Evolutionary conservation across 2,113 vertebrate species (phyloP).

Genomic region (Centropus bengalensis): DNA sequence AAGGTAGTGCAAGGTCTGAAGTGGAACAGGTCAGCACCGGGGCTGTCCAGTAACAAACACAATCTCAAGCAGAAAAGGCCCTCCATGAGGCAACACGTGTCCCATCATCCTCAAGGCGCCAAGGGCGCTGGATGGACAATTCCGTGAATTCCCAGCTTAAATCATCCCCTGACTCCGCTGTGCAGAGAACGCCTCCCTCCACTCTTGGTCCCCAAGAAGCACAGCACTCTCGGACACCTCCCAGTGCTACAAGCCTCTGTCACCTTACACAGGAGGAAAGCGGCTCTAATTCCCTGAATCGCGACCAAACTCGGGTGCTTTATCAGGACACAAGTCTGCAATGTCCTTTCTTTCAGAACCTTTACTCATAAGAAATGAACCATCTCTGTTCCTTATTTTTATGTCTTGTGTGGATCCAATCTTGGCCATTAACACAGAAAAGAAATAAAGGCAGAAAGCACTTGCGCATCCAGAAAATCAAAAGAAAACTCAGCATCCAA

Average conservation of each 20-base stretch:
- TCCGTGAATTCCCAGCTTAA: background rate
- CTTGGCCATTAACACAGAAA: background rate
- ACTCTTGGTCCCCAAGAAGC: background rate
- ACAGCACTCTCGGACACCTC: background rate
- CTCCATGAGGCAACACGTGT: background rate
- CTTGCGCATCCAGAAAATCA: background rate
- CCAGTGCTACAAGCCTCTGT: background rate
- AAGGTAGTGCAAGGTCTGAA: background rate
- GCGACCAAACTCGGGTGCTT: background rate
- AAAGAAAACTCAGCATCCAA: background rate
- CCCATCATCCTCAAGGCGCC: background rate
- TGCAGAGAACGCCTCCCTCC: background rate
- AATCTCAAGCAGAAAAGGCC: background rate
- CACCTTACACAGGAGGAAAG: background rate
- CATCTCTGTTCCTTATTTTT: background rate
- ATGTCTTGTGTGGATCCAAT: background rate
- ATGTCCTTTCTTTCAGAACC: accelerated
- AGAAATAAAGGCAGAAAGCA: background rate
- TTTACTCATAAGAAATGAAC: background rate
- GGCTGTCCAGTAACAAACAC: background rate
- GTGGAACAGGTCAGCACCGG: background rate
- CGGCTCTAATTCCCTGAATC: background rate
- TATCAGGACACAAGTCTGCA: background rate
- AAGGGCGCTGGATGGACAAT: background rate
- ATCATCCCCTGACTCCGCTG: background rate